Percentiles rank a stretch among this genome's conserved stretches.
phyloP scores from a whole-genome alignment of 2,797 vertebrate species.

The Gymnothorax javanicus region DNA sequence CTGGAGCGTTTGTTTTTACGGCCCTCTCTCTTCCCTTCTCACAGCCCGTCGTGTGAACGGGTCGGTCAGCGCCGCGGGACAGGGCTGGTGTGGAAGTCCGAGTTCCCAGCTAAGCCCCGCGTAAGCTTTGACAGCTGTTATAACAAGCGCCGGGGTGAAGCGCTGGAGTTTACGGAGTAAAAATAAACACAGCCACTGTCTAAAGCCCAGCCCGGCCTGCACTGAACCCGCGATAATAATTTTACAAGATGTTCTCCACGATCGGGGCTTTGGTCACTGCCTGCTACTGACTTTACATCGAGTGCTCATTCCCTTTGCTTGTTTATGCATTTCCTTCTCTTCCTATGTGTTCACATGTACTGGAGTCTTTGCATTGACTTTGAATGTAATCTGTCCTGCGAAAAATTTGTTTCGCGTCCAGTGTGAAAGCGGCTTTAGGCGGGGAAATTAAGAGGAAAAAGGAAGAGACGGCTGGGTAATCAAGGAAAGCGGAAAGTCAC shows the following conservation, averaged over 20 bases:
- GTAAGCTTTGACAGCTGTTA: slow-evolving; percentile 39
- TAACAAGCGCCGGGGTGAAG: slow-evolving; percentile 19
- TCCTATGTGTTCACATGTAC: too few relatives aligned
- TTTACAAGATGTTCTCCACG: not conserved
- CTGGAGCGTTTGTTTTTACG: not conserved
- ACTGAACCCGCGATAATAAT: slow-evolving; percentile 26
- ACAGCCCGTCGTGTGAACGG: not conserved
- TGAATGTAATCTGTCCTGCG: too few relatives aligned
- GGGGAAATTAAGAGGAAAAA: too few relatives aligned
- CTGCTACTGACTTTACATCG: not conserved
- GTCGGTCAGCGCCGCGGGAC: slow-evolving; percentile 12
- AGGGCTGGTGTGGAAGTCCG: not conserved
- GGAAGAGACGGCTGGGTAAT: too few relatives aligned
- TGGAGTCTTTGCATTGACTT: too few relatives aligned
- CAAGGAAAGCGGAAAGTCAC: too few relatives aligned
- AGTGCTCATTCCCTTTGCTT: too few relatives aligned
- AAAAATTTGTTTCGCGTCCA: too few relatives aligned
- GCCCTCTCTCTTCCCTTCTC: not conserved
- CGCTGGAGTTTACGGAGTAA: slow-evolving; percentile 26
- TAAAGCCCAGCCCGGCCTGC: not conserved
- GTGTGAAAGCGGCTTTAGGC: too few relatives aligned
- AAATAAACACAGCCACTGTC: slow-evolving; percentile 32
- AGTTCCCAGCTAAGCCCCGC: slow-evolving; percentile 6
- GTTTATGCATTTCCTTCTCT: too few relatives aligned
- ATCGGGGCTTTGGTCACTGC: not conserved